Conservation (phyloP, 2,888 invertebrate species). For the Drosophila eohydei region DNA sequence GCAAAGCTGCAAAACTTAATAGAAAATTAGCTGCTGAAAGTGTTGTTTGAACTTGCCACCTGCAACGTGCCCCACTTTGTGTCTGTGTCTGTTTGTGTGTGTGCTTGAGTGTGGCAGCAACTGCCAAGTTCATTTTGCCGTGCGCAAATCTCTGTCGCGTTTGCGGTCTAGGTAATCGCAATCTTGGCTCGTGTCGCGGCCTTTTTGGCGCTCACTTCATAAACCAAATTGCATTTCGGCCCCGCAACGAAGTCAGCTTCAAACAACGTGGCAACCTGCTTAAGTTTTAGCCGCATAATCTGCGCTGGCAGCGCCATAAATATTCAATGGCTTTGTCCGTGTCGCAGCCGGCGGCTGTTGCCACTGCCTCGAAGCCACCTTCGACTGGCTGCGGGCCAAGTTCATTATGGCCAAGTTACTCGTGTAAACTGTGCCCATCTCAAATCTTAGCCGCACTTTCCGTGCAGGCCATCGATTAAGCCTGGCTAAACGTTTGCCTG, state of each 20-base stretch:
- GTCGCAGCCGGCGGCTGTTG: slow-evolving; percentile 18
- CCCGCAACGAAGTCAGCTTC: slow-evolving; percentile 36
- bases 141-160: slow-evolving; percentile 59
- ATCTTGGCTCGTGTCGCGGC: slow-evolving; percentile 38
- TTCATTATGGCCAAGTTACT: slow-evolving; percentile 63
- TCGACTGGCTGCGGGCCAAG: slow-evolving; percentile 49
- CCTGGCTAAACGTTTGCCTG: slow-evolving; percentile 24
- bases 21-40: slow-evolving; percentile 68
- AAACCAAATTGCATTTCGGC: slow-evolving; percentile 76
- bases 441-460: slow-evolving; percentile 20
- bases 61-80: slow-evolving; percentile 36
- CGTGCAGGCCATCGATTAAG: slow-evolving; percentile 66
- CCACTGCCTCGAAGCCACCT: slow-evolving; percentile 20
- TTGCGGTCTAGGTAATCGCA: slow-evolving; percentile 31
- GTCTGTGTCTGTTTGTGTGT: not conserved
- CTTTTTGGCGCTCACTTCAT: slow-evolving; percentile 66
- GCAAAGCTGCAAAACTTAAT: slow-evolving; percentile 53
- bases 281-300: slow-evolving; percentile 77
- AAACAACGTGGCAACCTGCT: slow-evolving; percentile 65
- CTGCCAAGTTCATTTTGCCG: slow-evolving; percentile 70
- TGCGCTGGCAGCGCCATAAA: slow-evolving; percentile 72
- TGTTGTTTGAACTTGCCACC: slow-evolving; percentile 60
- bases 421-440: slow-evolving; percentile 30
- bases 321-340: slow-evolving; percentile 73
- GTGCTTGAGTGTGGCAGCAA: slow-evolving; percentile 15